These are phyloP conservation scores for Ethmia dodecea DNA, from an alignment of 2,888 invertebrate genomes.

Conservation along the genomic window DNA sequence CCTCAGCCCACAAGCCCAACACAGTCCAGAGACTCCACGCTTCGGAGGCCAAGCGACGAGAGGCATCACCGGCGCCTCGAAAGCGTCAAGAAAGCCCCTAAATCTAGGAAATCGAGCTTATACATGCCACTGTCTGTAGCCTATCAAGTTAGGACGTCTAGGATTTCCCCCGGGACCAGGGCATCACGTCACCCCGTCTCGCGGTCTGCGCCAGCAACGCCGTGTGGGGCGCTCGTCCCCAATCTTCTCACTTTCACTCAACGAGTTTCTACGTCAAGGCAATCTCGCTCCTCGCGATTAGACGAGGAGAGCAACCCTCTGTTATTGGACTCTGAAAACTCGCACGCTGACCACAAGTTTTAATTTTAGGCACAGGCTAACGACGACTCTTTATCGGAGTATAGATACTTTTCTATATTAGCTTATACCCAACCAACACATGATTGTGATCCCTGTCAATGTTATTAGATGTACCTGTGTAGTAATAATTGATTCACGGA, in stretches of 20 bases:
- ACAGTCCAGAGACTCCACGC: constrained; percentile 83
- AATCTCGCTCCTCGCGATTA: constrained; percentile 59
- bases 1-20: constrained; percentile 91
- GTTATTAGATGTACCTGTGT: not conserved
- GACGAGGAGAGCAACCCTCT: constrained; percentile 81
- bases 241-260: constrained; percentile 79
- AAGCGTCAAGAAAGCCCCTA: constrained; percentile 41
- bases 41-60: constrained; percentile 79
- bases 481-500: not conserved
- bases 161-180: constrained; percentile 66
- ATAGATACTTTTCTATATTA: too few relatives aligned
- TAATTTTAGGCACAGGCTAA: too few relatives aligned
- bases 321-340: constrained; percentile 63
- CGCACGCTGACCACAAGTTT: constrained; percentile 58
- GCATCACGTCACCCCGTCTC: too few relatives aligned
- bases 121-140: constrained; percentile 80
- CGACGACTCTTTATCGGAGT: too few relatives aligned
- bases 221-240: constrained; percentile 83
- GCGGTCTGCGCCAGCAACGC: constrained; percentile 88
- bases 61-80: constrained; percentile 66
- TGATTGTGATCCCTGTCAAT: constrained; percentile 7
- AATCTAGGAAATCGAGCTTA: constrained; percentile 80
- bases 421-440: constrained; percentile 2
- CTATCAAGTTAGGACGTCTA: constrained; percentile 45
- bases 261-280: constrained; percentile 67